A percentile compares a stretch with the other conserved stretches of the same genome.
Conservation (phyloP, 1,140 invertebrate genomes). For the Wiebesia pumilae region DNA sequence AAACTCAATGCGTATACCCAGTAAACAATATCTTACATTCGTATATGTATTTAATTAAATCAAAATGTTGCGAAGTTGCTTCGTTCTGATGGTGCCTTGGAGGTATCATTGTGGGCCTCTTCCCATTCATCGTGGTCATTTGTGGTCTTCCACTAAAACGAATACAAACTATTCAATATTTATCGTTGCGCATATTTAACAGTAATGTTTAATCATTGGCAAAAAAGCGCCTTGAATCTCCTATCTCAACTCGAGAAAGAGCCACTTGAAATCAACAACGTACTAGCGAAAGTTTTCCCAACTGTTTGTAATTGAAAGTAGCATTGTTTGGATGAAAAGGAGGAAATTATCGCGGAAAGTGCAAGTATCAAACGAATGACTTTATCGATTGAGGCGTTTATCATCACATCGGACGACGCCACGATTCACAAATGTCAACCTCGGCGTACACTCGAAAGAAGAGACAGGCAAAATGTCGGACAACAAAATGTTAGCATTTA, state of each 20-base stretch:
- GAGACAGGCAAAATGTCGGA: constrained; percentile 39
- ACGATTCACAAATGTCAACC: constrained; percentile 41
- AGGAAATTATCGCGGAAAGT: neutral
- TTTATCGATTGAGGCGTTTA: constrained; percentile 11
- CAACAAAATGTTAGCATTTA: neutral
- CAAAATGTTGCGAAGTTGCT: constrained; percentile 74
- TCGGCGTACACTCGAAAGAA: neutral
- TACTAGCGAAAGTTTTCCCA: neutral
- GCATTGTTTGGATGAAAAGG: neutral
- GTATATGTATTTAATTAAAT: constrained; percentile 76
- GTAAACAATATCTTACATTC: constrained; percentile 68
- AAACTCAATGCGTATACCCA: neutral
- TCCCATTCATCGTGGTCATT: constrained; percentile 73
- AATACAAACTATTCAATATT: neutral
- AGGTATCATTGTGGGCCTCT: constrained; percentile 69
- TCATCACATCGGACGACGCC: constrained; percentile 5
- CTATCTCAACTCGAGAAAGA: neutral
- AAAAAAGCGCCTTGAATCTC: neutral
- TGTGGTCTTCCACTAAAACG: constrained; percentile 65
- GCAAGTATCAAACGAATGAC: neutral
- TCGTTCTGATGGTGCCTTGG: constrained; percentile 66
- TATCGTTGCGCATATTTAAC: neutral
- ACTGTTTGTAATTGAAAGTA: neutral
- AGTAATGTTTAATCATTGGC: neutral
- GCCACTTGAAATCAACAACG: neutral